Percentiles rank a stretch among this genome's conserved stretches.
These are phyloP conservation scores for Tamias sibiricus DNA, from an alignment of 2,113 vertebrate species.

Conservation along the genomic window DNA sequence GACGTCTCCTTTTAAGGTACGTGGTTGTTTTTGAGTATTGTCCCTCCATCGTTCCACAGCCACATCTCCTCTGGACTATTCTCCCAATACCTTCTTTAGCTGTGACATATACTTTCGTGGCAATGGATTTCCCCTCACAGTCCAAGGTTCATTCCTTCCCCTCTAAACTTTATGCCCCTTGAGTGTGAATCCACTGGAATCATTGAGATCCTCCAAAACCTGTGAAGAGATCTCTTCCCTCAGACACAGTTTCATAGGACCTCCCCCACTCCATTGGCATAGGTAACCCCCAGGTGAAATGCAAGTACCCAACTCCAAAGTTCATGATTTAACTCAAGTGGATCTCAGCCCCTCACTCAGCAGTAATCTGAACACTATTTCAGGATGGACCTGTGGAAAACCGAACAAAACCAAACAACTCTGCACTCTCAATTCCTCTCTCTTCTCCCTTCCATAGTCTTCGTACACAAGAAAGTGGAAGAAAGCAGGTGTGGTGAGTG, in stretches of 20 bases:
- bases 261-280: background rate
- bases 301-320: background rate
- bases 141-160: background rate
- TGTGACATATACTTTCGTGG: background rate
- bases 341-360: background rate
- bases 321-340: background rate
- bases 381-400: background rate
- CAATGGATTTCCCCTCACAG: background rate
- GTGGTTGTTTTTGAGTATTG: no score
- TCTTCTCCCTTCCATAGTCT: background rate
- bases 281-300: background rate
- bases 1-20: no score
- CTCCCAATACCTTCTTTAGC: background rate
- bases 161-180: background rate
- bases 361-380: background rate
- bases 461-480: background rate
- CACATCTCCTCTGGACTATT: background rate
- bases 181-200: background rate
- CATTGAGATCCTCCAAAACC: background rate
- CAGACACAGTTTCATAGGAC: background rate
- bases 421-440: background rate
- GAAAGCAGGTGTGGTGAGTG: no score
- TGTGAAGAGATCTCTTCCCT: background rate
- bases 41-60: background rate
- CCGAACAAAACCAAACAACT: no score